phyloP scores from a whole-genome alignment of 2,797 vertebrate species.

The Dryobates pubescens region DNA sequence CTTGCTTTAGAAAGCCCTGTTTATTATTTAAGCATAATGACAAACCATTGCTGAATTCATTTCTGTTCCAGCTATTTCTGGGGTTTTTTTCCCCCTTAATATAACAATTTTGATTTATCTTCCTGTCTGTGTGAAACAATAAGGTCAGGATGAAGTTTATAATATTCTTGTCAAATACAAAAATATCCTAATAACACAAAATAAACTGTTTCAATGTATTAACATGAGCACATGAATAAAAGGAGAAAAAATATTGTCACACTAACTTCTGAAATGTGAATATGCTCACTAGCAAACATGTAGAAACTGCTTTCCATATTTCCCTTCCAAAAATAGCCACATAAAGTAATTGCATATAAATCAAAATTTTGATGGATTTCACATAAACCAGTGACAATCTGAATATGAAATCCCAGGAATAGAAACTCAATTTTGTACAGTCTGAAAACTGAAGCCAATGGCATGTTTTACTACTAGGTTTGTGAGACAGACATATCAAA shows the following conservation, averaged over 20 bases:
- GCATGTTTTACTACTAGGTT: neutral
- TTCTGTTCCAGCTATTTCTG: neutral
- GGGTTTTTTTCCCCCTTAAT: neutral
- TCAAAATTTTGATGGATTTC: conserved; percentile 1
- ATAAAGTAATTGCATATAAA: conserved; percentile 18
- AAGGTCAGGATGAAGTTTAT: neutral
- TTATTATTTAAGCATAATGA: neutral
- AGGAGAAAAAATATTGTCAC: neutral
- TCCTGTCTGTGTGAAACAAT: neutral
- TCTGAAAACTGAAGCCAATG: neutral
- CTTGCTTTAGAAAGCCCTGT: neutral
- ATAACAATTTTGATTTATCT: neutral
- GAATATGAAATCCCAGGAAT: neutral
- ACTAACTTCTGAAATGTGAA: neutral
- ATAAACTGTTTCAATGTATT: neutral
- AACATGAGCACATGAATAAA: neutral
- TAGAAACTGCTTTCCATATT: conserved; percentile 7
- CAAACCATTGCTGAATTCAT: neutral
- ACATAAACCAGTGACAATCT: conserved; percentile 13
- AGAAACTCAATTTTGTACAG: neutral
- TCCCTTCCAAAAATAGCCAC: conserved; percentile 24
- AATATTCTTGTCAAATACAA: neutral
- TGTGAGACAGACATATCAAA: neutral
- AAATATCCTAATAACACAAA: neutral
- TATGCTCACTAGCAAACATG: neutral